phyloP scores from a whole-genome alignment of 2,797 vertebrate genomes.

The Coracias cyanogaster region DNA sequence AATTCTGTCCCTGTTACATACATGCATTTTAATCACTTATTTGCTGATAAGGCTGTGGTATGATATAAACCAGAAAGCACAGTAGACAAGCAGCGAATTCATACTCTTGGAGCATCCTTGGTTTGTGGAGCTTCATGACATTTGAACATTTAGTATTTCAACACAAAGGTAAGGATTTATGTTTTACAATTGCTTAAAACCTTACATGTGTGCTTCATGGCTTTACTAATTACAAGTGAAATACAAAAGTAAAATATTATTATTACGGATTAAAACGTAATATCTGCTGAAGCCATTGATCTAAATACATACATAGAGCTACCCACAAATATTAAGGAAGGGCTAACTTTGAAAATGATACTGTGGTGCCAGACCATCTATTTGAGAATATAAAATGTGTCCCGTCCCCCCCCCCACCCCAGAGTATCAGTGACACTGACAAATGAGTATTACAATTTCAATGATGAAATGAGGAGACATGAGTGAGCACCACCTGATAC shows the following conservation, averaged over 20 bases:
- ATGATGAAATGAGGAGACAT: constrained; percentile 47
- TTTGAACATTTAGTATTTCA: constrained; percentile 6
- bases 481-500: constrained; percentile 60
- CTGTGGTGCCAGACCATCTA: not conserved
- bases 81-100: not conserved
- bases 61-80: not conserved
- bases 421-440: constrained; percentile 58
- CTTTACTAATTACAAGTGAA: not conserved
- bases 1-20: not conserved
- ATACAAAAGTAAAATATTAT: not conserved
- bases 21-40: not conserved
- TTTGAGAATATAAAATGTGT: not conserved
- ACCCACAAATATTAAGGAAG: not conserved
- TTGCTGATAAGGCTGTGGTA: not conserved
- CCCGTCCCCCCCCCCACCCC: not conserved
- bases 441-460: constrained; percentile 65
- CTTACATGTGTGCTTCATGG: not conserved
- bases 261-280: not conserved
- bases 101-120: not conserved
- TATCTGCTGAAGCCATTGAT: not conserved
- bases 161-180: not conserved
- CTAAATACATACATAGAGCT: not conserved
- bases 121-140: not conserved
- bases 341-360: not conserved
- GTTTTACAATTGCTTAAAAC: not conserved